Conservation (phyloP, 2,888 invertebrate genomes). For the Drepana falcataria region DNA sequence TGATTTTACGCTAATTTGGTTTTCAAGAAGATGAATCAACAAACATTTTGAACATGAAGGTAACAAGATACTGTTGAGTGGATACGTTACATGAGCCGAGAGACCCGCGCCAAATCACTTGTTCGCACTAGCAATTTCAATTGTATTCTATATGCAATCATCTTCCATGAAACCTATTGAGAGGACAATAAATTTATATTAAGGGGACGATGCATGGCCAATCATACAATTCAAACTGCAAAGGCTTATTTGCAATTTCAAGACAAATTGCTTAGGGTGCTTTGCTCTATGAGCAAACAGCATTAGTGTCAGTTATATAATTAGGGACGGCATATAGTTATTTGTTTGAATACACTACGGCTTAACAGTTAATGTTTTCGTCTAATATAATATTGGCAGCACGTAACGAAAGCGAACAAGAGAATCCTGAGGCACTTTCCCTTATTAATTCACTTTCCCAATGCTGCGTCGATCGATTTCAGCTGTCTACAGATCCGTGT, state of each 20-base stretch:
- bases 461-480: constrained; percentile 30
- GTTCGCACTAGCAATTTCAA: constrained; percentile 28
- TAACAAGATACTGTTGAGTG: not conserved
- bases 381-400: constrained; percentile 33
- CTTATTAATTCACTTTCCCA: constrained; percentile 71
- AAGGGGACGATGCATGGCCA: constrained; percentile 58
- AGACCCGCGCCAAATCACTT: constrained; percentile 16
- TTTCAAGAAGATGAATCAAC: too few species aligned
- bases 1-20: too few species aligned
- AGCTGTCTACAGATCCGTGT: constrained; percentile 17
- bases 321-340: constrained; percentile 19
- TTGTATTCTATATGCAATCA: constrained; percentile 38
- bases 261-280: constrained; percentile 40
- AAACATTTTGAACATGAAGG: too few species aligned
- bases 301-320: constrained; percentile 45
- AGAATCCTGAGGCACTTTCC: constrained; percentile 71
- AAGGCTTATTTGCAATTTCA: constrained; percentile 56
- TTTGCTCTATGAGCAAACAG: constrained; percentile 32
- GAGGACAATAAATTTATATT: constrained; percentile 65
- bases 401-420: constrained; percentile 52
- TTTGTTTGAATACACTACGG: not conserved
- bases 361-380: constrained; percentile 12
- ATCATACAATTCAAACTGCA: constrained; percentile 69
- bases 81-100: not conserved
- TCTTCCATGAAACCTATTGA: constrained; percentile 43